Percentiles rank a stretch among this genome's conserved stretches.
phyloP scores from a whole-genome alignment of 2,888 invertebrate species.

The Acrobasis suavella region DNA sequence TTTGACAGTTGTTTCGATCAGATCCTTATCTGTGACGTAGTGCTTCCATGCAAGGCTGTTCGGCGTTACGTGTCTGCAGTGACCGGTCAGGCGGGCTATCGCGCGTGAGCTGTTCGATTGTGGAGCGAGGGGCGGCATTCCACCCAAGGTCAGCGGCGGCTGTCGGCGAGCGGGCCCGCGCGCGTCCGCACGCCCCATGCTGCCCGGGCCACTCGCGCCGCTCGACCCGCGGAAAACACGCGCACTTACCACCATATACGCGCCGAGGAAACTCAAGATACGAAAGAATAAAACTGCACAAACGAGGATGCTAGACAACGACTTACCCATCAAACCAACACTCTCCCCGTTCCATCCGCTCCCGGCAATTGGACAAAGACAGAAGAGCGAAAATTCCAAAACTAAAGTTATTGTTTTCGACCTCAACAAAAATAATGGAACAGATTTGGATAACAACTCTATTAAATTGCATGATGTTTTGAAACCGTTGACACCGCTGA shows the following conservation, averaged over 20 bases:
- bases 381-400: constrained; percentile 58
- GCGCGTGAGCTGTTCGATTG: constrained; percentile 45
- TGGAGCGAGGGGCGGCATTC: constrained; percentile 41
- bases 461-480: constrained; percentile 63
- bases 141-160: constrained; percentile 61
- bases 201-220: constrained; percentile 69
- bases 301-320: constrained; percentile 70
- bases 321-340: constrained; percentile 59
- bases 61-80: constrained; percentile 27
- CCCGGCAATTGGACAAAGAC: constrained; percentile 75
- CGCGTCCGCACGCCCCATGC: constrained; percentile 64
- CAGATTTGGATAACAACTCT: constrained; percentile 41
- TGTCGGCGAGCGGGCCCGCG: constrained; percentile 65
- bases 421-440: constrained; percentile 52
- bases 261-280: constrained; percentile 67
- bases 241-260: constrained; percentile 74
- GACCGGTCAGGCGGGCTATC: constrained; percentile 33
- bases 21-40: constrained; percentile 13
- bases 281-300: constrained; percentile 69
- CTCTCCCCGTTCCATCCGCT: constrained; percentile 75
- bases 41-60: constrained; percentile 32
- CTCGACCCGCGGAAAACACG: constrained; percentile 68
- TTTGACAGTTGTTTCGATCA: constrained; percentile 4
- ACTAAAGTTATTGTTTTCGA: constrained; percentile 72
- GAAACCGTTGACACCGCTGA: constrained; percentile 68